Percentiles rank a stretch among this genome's conserved stretches.
Evolutionary conservation across 2,888 invertebrate species (phyloP).

Genomic region (Macaria liturata): DNA sequence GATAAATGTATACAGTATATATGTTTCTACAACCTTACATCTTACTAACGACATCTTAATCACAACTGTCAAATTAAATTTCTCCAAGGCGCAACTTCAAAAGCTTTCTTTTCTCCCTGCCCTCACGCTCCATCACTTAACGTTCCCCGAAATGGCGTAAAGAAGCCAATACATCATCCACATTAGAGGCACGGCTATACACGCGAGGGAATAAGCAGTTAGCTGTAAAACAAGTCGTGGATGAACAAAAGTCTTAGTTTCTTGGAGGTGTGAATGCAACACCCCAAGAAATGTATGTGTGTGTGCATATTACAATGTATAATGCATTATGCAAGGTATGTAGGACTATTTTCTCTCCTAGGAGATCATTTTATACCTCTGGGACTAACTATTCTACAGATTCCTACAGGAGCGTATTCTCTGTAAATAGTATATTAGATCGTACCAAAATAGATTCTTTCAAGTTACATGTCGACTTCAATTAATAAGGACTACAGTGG

Average conservation of each 20-base stretch:
- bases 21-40: too few relatives aligned
- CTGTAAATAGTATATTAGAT: conserved; percentile 34
- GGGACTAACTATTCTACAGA: not conserved
- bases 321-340: too few relatives aligned
- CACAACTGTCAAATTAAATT: conserved; percentile 10
- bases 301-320: too few relatives aligned
- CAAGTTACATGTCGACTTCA: conserved; percentile 24
- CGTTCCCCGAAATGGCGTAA: conserved; percentile 40
- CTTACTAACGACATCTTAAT: not conserved
- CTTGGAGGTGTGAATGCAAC: too few relatives aligned
- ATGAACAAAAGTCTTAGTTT: too few relatives aligned
- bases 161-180: conserved; percentile 42
- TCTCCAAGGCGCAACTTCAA: conserved; percentile 18
- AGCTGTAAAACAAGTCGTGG: conserved; percentile 2
- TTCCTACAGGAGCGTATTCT: conserved; percentile 14
- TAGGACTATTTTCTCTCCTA: too few relatives aligned
- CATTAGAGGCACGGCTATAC: conserved; percentile 32
- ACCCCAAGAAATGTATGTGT: too few relatives aligned
- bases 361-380: too few relatives aligned
- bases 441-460: conserved; percentile 32
- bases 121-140: conserved; percentile 29
- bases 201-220: conserved; percentile 38
- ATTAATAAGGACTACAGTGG: conserved; percentile 24
- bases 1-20: not conserved
- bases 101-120: conserved; percentile 15